Evolutionary conservation across 1,140 invertebrate species (phyloP).

Genomic region (Monochamus saltuarius): DNA sequence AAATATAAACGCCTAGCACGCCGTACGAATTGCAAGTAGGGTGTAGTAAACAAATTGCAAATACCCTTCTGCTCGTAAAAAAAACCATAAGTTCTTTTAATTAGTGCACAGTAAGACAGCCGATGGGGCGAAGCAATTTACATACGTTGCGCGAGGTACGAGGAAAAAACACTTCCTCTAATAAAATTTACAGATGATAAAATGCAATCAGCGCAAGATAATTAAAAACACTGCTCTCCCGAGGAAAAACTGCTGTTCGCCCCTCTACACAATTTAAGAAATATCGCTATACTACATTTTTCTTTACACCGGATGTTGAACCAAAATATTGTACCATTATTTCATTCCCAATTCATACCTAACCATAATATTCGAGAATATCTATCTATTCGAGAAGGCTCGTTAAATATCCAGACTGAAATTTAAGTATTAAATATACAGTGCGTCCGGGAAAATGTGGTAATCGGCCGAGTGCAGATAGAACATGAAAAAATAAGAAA

Average conservation of each 20-base stretch:
- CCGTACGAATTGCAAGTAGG: background rate
- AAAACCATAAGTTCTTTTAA: constrained; percentile 42
- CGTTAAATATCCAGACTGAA: too few species aligned
- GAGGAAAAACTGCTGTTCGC: constrained; percentile 16
- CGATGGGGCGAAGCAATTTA: constrained; percentile 27
- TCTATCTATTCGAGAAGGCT: too few species aligned
- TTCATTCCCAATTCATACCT: too few species aligned
- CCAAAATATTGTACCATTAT: too few species aligned
- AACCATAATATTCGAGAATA: too few species aligned
- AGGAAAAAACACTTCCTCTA: constrained; percentile 36
- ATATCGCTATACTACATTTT: too few species aligned
- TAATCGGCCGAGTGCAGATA: too few species aligned
- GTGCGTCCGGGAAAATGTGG: too few species aligned
- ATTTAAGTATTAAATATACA: too few species aligned
- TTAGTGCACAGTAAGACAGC: constrained; percentile 27
- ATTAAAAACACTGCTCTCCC: constrained; percentile 35
- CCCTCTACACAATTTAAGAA: background rate
- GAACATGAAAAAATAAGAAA: too few species aligned
- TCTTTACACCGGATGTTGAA: too few species aligned
- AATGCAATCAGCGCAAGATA: constrained; percentile 32
- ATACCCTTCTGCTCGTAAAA: constrained; percentile 36
- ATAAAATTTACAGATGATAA: constrained; percentile 41
- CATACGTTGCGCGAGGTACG: constrained; percentile 31
- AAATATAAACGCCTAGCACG: background rate
- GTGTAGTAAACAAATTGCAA: constrained; percentile 31